Conservation (phyloP, 2,888 invertebrate genomes). For the Boloria selene region DNA sequence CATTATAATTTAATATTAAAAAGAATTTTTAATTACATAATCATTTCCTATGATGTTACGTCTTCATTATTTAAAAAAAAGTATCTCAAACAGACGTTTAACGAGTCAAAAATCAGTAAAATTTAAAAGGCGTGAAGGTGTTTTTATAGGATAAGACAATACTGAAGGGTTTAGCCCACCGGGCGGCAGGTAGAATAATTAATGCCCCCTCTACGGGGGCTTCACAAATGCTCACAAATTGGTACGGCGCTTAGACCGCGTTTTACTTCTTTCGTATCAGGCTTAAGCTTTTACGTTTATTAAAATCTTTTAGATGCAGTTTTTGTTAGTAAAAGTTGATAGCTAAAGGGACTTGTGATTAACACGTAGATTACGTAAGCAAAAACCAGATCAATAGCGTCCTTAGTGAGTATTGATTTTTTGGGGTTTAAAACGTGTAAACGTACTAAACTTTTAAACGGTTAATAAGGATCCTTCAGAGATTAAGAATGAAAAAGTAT, state of each 20-base stretch:
- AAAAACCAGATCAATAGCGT: not conserved
- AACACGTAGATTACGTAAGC: conserved; percentile 4
- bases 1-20: no score
- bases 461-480: not conserved
- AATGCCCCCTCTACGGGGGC: conserved; percentile 50
- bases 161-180: conserved; percentile 43
- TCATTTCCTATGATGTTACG: not conserved
- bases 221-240: conserved; percentile 42
- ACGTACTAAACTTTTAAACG: not conserved
- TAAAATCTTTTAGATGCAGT: conserved; percentile 29
- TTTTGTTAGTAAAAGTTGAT: conserved; percentile 21
- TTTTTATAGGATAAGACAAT: conserved; percentile 44
- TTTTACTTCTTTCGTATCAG: conserved; percentile 28
- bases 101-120: conserved; percentile 22
- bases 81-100: conserved; percentile 2
- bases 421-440: not conserved
- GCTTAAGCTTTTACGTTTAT: conserved; percentile 29
- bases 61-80: not conserved
- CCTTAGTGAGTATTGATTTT: not conserved
- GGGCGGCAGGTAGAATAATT: conserved; percentile 60
- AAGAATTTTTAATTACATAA: not conserved
- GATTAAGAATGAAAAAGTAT: no score
- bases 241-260: conserved; percentile 37
- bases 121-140: conserved; percentile 29
- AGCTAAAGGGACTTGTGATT: conserved; percentile 25